Evolutionary conservation across 2,113 vertebrate species (phyloP), one percentile per base, ranked within the genome.

Genomic region (Phylloscopus trochilus): DNA sequence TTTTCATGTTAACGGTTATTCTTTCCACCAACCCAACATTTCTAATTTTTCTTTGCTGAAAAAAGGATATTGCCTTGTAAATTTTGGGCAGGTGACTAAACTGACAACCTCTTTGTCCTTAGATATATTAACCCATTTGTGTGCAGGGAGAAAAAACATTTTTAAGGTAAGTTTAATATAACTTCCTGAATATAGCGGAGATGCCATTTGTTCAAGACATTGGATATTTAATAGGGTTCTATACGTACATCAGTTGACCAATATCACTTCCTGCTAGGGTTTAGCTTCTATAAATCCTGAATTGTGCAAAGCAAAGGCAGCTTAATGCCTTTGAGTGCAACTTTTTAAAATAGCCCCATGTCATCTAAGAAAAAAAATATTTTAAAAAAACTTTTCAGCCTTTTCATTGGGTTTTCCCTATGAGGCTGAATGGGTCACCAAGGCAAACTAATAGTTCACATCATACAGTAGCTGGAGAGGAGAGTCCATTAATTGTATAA

Each of bases 391-490:
- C 17, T 72, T 76, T n/a, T 55, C 44, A 76, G 16, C 33, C 21
- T 62, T 70, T 17, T 52, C 17, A 35, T 33, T 83, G 44, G 6
- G 31, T 75, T 89, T 91, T 69, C 23, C 28, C 18, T 66, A 33
- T 30, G 28, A 91, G 31, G 53, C 27, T 62, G 46, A 83, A 58
- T 2, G 26, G 37, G 19, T 35, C 83, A 63, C 23, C 26, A 73
- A 23, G 16, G 9, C 0, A 0, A 79, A 66, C 31, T 49, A 60
- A 66, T 2, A 44, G 13, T 19, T 77, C 64, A 41, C 6, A 80
- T 66, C 30, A 73, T 56, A 64, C 86, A 69, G 13, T 37, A 88
- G 28, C 39, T 39, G 35, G 86, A 81, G 19, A 82, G 9, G 2
- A 74, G 26, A 86, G 23, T 46, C 23, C 27, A 51, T 26, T 18